These are phyloP conservation scores for Trichogramma pretiosum DNA, from an alignment of 1,140 invertebrate species.

Conservation along the genomic window DNA sequence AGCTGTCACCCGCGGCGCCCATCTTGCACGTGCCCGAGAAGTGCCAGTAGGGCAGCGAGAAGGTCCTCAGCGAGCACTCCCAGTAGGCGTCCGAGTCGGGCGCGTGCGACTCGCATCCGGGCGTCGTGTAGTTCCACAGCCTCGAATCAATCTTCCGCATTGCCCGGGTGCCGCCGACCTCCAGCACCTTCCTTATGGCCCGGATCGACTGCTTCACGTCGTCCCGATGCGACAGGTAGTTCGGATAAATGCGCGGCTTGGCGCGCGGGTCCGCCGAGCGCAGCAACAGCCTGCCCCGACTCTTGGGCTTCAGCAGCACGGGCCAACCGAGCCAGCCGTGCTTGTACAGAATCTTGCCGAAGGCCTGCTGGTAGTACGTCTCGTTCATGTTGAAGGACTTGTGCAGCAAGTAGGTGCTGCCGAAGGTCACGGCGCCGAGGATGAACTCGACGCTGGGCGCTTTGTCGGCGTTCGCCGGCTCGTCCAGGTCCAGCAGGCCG, in stretches of 20 bases:
- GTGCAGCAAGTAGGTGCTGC: background rate
- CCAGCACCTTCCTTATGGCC: constrained; percentile 52
- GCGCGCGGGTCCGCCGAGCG: constrained; percentile 57
- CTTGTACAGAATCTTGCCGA: background rate
- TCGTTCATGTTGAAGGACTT: background rate
- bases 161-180: constrained; percentile 50
- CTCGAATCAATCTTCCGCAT: constrained; percentile 52
- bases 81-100: constrained; percentile 54
- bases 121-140: constrained; percentile 53
- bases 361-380: background rate
- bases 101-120: constrained; percentile 46
- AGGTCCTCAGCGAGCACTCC: constrained; percentile 51
- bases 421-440: background rate
- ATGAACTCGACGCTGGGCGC: background rate
- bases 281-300: constrained; percentile 60
- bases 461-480: background rate
- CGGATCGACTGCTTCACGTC: constrained; percentile 57
- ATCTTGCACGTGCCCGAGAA: constrained; percentile 50
- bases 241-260: constrained; percentile 74
- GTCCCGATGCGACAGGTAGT: constrained; percentile 61
- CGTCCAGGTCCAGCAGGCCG: background rate
- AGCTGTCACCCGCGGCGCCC: constrained; percentile 43
- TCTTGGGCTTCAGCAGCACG: constrained; percentile 65
- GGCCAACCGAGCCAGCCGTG: constrained; percentile 39
- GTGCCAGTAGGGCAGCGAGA: constrained; percentile 56